Base-by-base conservation (phyloP, 2,888 invertebrate species). In the Therioaphis trifolii region DNA sequence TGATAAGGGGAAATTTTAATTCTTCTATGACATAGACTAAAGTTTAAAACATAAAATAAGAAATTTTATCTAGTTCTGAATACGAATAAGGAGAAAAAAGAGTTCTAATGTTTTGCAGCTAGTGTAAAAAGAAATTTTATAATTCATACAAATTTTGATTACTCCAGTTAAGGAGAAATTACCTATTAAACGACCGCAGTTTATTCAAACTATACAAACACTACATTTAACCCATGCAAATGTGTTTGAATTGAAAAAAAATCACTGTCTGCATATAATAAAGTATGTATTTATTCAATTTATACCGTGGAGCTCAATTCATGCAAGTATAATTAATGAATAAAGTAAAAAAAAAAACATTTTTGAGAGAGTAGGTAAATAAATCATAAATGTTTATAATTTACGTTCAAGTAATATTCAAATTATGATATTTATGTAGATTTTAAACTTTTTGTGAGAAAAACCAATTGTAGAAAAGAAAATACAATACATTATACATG, bases 301-400 rank as follows among this genome's bases (percentile, higher is more conserved):
- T 66, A 49, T 18, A 5, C 15, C 24, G n/a, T n/a, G 66, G 49
- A 66, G 49, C 21, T 35, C 11, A 77, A 66, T 77, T 35, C 63
- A 27, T 15, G 77, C 77, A 66, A 66, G 77, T 66, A 77, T 52
- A 66, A 77, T 66, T 66, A 61, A 76, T 46, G 75, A 74, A 58
- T 74, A n/a, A n/a, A n/a, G n/a, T 35, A n/a, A 18, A 12, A 21
- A 58, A 43, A 76, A 40, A 76, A 66, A 29, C 35, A 18, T 52
- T 77, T 66, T 46, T 29, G 9, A n/a, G n/a, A 29, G 7, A 46
- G 11, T 63, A 46, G 46, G 14, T 63, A 63, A 76, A 76, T 63
- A 76, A 76, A 76, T 76, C 14, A 46, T 63, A n/a, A 76, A 76
- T 7, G 46, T 76, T 76, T 63, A 46, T 76, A 76, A 76, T 76